phyloP scores from a whole-genome alignment of 2,888 invertebrate species.

The Tortricodes alternella region DNA sequence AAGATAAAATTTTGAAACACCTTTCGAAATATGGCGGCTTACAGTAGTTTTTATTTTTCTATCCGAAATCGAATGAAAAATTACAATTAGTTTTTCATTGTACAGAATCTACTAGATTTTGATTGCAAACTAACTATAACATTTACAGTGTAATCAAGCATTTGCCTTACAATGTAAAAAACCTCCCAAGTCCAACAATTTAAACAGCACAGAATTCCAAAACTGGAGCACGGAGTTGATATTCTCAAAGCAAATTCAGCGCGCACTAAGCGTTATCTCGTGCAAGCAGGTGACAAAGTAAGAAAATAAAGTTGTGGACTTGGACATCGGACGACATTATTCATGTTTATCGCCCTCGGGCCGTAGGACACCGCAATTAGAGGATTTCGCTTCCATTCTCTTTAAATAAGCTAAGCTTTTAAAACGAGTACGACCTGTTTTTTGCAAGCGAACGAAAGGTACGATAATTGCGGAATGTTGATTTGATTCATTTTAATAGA shows the following conservation, averaged over 20 bases:
- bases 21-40: too few relatives aligned
- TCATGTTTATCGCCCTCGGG: constrained; percentile 73
- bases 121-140: background rate
- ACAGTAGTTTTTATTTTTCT: too few relatives aligned
- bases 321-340: constrained; percentile 74
- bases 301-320: constrained; percentile 71
- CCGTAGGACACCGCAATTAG: constrained; percentile 72
- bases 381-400: constrained; percentile 56
- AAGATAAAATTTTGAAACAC: too few relatives aligned
- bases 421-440: constrained; percentile 38
- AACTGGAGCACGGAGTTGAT: constrained; percentile 34
- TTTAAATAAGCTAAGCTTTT: constrained; percentile 52
- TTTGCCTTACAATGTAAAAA: background rate
- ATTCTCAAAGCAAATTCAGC: constrained; percentile 33
- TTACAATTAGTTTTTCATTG: too few relatives aligned
- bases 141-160: background rate
- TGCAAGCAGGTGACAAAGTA: constrained; percentile 70
- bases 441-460: constrained; percentile 15
- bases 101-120: background rate
- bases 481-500: constrained; percentile 13
- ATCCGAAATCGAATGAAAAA: too few relatives aligned
- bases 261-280: constrained; percentile 55
- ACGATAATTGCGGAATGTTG: constrained; percentile 32
- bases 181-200: background rate
- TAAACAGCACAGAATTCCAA: constrained; percentile 10